These are phyloP conservation scores for Hemitrygon akajei DNA, from an alignment of 2,797 vertebrate genomes.

Conservation along the genomic window DNA sequence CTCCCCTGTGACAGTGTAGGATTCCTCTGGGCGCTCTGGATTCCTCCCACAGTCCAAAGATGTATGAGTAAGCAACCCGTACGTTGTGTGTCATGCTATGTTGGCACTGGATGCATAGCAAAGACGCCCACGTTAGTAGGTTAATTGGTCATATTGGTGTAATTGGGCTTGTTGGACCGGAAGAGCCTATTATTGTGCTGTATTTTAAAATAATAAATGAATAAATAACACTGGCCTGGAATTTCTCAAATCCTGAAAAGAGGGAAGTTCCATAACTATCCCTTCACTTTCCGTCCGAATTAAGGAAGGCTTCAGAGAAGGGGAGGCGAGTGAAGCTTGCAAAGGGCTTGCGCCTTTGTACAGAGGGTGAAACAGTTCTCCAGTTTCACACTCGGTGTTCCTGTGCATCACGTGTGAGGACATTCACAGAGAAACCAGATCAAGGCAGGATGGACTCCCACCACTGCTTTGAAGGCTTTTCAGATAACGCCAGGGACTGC, in stretches of 20 bases:
- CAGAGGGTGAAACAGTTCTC: not conserved
- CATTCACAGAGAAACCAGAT: not conserved
- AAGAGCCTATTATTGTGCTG: too few relatives aligned
- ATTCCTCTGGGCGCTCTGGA: too few relatives aligned
- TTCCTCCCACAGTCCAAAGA: too few relatives aligned
- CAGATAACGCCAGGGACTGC: not conserved
- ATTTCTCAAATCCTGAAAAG: not conserved
- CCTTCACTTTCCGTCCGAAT: not conserved
- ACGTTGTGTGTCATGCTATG: too few relatives aligned
- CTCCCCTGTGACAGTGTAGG: too few relatives aligned
- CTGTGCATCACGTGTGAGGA: not conserved
- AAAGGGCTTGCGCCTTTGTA: not conserved
- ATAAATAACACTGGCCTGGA: too few relatives aligned
- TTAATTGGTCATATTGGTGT: too few relatives aligned
- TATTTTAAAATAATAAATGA: too few relatives aligned
- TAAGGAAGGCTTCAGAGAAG: not conserved
- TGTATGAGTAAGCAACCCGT: too few relatives aligned
- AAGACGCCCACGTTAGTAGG: too few relatives aligned
- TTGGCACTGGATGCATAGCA: too few relatives aligned
- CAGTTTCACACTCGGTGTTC: not conserved
- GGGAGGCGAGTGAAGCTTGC: not conserved
- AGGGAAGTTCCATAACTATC: not conserved
- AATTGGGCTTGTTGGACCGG: too few relatives aligned
- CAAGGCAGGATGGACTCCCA: not conserved
- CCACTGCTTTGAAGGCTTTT: not conserved